A percentile compares a stretch with the other conserved stretches of the same genome.
Conservation (phyloP, 37 sponge, comb jelly and placozoan genomes). For the Chondrilla cf. caribensis region DNA sequence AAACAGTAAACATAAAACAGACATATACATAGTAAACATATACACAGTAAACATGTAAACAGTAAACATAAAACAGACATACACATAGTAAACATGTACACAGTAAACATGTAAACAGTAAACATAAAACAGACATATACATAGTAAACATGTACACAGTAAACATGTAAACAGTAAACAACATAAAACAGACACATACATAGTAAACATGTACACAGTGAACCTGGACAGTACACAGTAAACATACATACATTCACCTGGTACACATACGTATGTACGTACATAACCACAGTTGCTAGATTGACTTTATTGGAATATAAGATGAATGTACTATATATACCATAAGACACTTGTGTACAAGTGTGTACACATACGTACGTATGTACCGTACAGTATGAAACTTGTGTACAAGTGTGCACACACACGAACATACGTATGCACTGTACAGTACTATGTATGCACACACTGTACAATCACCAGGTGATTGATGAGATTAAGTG, state of each 20-base stretch:
- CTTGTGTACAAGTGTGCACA: not conserved
- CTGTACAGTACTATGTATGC: not conserved
- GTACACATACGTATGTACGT: not conserved
- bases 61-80: not conserved
- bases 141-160: not conserved
- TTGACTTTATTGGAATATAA: too few relatives aligned
- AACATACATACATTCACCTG: not conserved
- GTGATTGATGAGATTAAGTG: too few relatives aligned
- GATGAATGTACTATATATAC: too few relatives aligned
- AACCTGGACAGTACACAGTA: not conserved
- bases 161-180: not conserved
- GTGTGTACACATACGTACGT: too few relatives aligned
- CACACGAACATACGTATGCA: not conserved
- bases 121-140: not conserved
- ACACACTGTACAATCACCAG: too few relatives aligned
- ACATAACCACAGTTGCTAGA: too few relatives aligned
- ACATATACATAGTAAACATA: not conserved
- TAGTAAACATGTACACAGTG: not conserved
- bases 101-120: not conserved
- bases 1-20: not conserved
- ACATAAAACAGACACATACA: not conserved
- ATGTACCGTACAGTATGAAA: not conserved
- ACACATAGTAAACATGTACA: not conserved
- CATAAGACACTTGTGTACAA: too few relatives aligned
- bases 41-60: not conserved